phyloP scores from a whole-genome alignment of 2,113 vertebrate species.

The Camelus dromedarius region DNA sequence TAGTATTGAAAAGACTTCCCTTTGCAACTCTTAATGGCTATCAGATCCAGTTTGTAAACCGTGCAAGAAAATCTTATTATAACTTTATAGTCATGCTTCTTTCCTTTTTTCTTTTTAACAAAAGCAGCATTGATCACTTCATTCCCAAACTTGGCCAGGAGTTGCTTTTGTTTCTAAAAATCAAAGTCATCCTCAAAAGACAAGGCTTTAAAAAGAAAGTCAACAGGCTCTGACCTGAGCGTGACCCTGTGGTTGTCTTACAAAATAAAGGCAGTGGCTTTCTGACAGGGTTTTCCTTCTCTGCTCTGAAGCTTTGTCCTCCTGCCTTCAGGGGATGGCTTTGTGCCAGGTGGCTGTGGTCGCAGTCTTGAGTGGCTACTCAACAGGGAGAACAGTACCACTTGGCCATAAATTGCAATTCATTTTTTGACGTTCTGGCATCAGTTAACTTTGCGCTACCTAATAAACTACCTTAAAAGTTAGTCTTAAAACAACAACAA shows the following conservation, averaged over 20 bases:
- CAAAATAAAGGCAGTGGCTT: conserved; percentile 51
- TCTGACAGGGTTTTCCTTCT: conserved; percentile 28
- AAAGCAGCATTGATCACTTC: conserved; percentile 67
- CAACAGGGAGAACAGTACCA: background rate
- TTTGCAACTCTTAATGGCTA: conserved; percentile 36
- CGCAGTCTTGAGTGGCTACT: background rate
- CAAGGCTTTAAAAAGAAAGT: conserved; percentile 63
- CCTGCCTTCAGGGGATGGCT: background rate
- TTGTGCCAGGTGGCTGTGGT: conserved; percentile 18
- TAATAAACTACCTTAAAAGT: background rate
- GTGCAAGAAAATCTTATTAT: conserved; percentile 44
- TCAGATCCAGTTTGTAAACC: conserved; percentile 56
- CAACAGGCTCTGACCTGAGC: conserved; percentile 49
- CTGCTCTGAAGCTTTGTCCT: conserved; percentile 49
- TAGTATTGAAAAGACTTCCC: conserved; percentile 49
- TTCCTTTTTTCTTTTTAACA: conserved; percentile 57
- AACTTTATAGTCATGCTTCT: conserved; percentile 29
- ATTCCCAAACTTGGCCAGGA: conserved; percentile 50
- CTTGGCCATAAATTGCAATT: conserved; percentile 31
- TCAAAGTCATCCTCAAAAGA: conserved; percentile 64
- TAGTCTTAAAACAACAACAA: background rate
- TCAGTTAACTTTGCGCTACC: conserved; percentile 9
- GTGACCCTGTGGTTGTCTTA: conserved; percentile 38
- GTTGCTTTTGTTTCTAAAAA: conserved; percentile 72
- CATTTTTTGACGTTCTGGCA: background rate